Evolutionary conservation across 64 coral and sea anemone genomes (phyloP).

Genomic region (Dendronephthya gigantea): DNA sequence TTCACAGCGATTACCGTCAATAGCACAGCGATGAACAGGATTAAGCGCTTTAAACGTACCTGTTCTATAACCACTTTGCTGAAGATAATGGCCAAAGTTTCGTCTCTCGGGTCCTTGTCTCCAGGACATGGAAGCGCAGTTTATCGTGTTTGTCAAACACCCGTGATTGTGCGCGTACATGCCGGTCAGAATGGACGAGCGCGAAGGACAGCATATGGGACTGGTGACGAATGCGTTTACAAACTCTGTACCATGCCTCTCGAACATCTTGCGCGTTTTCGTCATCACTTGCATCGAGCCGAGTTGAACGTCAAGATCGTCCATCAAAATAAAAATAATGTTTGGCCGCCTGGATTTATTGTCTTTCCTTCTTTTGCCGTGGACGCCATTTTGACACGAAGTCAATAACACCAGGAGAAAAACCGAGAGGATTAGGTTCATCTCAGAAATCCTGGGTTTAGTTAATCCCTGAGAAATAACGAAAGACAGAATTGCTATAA

Average conservation of each 20-base stretch:
- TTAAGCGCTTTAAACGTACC: background rate
- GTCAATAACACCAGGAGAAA: background rate
- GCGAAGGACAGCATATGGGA: constrained; percentile 1
- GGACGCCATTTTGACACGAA: background rate
- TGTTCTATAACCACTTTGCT: constrained; percentile 15
- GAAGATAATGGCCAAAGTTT: background rate
- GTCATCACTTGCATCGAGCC: constrained; percentile 13
- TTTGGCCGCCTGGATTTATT: background rate
- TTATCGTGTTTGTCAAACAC: background rate
- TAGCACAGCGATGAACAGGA: background rate
- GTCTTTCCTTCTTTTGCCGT: background rate
- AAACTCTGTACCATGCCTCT: background rate
- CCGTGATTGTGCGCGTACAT: constrained; percentile 17
- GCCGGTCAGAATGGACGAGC: background rate
- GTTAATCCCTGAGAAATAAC: background rate
- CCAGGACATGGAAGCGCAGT: background rate
- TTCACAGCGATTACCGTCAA: background rate
- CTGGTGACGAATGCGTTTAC: constrained; percentile 16
- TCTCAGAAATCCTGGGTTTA: background rate
- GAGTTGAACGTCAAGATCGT: constrained; percentile 10
- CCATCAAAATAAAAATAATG: constrained; percentile 24
- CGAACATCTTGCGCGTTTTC: background rate
- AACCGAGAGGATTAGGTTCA: background rate
- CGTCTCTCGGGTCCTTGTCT: background rate
- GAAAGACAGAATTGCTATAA: too few relatives aligned